Evolutionary conservation across 2,888 invertebrate species (phyloP), one percentile per base, ranked within the genome.

Genomic region (Nemotelus pantherinus): DNA sequence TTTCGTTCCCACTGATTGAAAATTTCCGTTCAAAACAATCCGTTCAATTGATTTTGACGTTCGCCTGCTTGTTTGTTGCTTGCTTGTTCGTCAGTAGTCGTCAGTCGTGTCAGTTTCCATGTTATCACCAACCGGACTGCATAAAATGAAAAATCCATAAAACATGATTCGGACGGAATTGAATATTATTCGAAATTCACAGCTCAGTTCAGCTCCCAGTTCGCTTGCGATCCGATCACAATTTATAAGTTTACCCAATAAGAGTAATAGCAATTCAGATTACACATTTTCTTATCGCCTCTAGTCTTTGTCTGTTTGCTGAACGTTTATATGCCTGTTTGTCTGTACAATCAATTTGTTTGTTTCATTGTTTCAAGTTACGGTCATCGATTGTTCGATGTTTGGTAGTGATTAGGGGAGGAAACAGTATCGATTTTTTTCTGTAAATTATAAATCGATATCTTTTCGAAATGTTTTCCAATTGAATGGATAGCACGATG

Each of bases 11-110:
- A 9, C 39, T 39, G 25, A 65, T 65, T 65, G 65, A 65, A 65
- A 65, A 47, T 65, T 65, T 65, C 65, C 65, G 65, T 65, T 65
- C 45, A 65, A 65, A 45, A 45, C 44, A 65, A 65, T 65, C 47
- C 65, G 7, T 45, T 65, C 45, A 65, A 43, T 45, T 25, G 25
- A 25, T 65, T 65, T n/a, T 9, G 45, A 63, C 6, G 43, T 63
- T 43, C 5, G 9, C 5, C 50, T 7, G 50, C 5, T 50, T 39
- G 25, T 9, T 39, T 63, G 39, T 63, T 25, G 63, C 25, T 25
- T 25, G 25, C 25, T 25, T 63, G 41, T 63, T 41, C 41, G 4
- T 9, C 57, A 57, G 3, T 63, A 5, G 63, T 25, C 63, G 58
- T 58, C 53, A 65, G 0, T 47, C n/a, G 65, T 65, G 47, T 65